A percentile compares a stretch with the other conserved stretches of the same genome.
phyloP scores from a whole-genome alignment of 1,140 invertebrate species.

The Teleogryllus occipitalis region DNA sequence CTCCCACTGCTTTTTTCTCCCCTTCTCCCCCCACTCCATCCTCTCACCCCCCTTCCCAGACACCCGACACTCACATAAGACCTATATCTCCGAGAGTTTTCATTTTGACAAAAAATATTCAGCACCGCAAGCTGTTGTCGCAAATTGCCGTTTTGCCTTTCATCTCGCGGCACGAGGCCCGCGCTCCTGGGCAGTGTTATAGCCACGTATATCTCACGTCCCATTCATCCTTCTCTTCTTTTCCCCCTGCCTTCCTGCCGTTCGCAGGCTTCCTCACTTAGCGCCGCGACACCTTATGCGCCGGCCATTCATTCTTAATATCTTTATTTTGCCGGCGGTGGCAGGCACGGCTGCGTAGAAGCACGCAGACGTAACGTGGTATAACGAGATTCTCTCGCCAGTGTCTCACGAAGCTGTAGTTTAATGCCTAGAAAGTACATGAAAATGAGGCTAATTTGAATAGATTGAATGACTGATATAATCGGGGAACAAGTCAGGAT shows the following conservation, averaged over 20 bases:
- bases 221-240: background rate
- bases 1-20: too few species aligned
- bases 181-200: background rate
- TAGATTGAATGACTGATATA: too few species aligned
- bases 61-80: background rate
- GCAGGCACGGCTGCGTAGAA: too few species aligned
- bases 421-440: too few species aligned
- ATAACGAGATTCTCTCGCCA: too few species aligned
- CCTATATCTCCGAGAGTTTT: conserved; percentile 2
- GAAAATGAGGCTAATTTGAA: too few species aligned
- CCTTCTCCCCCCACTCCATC: too few species aligned
- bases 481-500: too few species aligned
- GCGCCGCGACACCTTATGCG: background rate
- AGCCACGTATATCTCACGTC: background rate
- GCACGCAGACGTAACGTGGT: too few species aligned
- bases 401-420: too few species aligned
- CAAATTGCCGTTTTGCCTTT: background rate
- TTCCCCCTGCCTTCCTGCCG: background rate
- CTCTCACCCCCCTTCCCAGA: background rate
- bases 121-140: background rate
- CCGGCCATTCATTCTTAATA: background rate
- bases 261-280: background rate
- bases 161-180: background rate
- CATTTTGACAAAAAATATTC: conserved; percentile 6
- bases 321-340: background rate